These are phyloP conservation scores for Trissoscelio sp. DNA, from an alignment of 2,888 invertebrate species.

Conservation along the genomic window DNA sequence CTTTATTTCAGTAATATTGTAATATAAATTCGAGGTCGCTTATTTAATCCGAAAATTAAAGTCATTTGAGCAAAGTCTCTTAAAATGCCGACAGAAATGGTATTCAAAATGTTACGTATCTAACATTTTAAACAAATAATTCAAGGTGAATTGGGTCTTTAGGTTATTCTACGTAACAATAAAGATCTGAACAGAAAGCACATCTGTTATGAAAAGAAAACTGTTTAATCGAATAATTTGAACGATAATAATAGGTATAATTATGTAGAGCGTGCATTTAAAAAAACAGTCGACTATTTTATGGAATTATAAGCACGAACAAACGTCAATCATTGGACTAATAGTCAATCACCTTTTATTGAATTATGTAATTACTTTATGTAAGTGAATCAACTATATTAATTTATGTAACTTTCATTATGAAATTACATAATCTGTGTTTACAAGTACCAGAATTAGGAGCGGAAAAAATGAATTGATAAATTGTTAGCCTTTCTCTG, in stretches of 20 bases:
- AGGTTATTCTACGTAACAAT: no score
- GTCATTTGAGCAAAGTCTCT: no score
- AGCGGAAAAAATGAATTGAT: conserved; percentile 51
- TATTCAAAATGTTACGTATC: not conserved
- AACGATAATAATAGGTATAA: no score
- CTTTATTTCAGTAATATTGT: not conserved
- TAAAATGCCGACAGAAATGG: no score
- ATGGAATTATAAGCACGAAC: conserved; percentile 38
- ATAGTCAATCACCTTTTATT: conserved; percentile 42
- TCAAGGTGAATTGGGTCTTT: not conserved
- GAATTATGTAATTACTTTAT: conserved; percentile 50
- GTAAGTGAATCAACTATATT: conserved; percentile 46
- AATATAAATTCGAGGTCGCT: no score
- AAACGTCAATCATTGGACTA: conserved; percentile 31
- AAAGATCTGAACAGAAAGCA: no score
- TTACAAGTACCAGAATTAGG: conserved; percentile 59
- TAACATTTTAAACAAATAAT: not conserved
- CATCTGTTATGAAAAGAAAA: no score
- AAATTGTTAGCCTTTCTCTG: conserved; percentile 55
- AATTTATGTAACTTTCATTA: conserved; percentile 56
- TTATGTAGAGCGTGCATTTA: no score
- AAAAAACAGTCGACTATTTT: conserved; percentile 5
- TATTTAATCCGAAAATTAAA: no score
- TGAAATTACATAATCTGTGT: conserved; percentile 49
- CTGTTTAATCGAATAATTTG: no score